These are phyloP conservation scores for Gymnogyps californianus DNA, from an alignment of 2,113 vertebrate genomes.

Conservation along the genomic window DNA sequence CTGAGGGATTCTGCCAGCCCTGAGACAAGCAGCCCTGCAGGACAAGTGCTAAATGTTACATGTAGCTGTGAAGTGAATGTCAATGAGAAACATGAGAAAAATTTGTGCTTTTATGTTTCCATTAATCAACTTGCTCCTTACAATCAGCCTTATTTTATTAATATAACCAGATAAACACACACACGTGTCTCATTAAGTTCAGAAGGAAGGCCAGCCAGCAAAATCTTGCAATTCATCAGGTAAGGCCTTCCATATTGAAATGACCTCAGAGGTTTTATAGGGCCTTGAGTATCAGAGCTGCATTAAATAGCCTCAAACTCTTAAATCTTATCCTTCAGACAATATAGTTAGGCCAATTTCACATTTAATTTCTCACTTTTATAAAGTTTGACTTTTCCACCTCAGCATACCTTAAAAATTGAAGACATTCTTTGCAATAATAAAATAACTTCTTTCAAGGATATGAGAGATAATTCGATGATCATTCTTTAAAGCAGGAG, in stretches of 20 bases:
- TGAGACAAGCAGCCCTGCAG: neutral
- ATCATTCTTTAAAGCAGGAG: constrained; percentile 7
- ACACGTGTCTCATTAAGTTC: fast-evolving
- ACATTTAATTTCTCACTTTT: constrained; percentile 4
- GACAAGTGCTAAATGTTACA: neutral
- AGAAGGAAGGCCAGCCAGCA: neutral
- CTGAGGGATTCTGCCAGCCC: neutral
- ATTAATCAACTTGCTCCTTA: neutral
- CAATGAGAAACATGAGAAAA: neutral
- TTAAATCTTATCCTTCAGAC: neutral
- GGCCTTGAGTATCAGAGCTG: neutral
- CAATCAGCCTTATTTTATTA: neutral
- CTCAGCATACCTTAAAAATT: constrained; percentile 8
- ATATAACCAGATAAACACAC: neutral
- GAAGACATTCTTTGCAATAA: constrained; percentile 24
- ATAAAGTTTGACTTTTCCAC: constrained; percentile 6
- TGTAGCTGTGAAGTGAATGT: neutral
- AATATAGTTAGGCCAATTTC: neutral
- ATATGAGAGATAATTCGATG: neutral
- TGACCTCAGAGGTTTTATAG: neutral
- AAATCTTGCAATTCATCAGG: neutral
- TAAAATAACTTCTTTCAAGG: constrained; percentile 14
- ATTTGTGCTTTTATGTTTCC: neutral
- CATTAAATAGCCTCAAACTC: neutral
- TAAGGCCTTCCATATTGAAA: neutral